phyloP scores from a whole-genome alignment of 2,888 invertebrate genomes.

The Encarsia formosa region DNA sequence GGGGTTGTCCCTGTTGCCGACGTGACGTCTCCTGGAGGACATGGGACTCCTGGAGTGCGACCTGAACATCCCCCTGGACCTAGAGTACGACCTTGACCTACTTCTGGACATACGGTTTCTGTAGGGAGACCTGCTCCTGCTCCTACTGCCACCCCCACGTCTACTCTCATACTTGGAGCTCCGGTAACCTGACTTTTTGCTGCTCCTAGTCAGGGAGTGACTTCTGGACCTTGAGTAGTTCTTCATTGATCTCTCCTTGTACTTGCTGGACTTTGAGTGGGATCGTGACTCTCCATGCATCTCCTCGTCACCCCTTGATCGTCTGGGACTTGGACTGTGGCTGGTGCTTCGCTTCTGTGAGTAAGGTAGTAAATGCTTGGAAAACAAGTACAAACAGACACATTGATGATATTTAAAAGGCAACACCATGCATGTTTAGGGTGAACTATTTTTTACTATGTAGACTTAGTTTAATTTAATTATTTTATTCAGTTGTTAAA shows the following conservation, averaged over 20 bases:
- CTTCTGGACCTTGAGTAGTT: slow-evolving; percentile 50
- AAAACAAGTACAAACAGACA: too few relatives aligned
- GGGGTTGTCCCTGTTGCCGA: slow-evolving; percentile 81
- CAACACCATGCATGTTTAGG: too few relatives aligned
- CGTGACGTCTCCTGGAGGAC: slow-evolving; percentile 75
- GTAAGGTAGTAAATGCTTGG: slow-evolving; percentile 24
- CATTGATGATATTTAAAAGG: too few relatives aligned
- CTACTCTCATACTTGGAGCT: slow-evolving; percentile 37
- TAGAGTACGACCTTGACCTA: slow-evolving; percentile 58
- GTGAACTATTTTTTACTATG: too few relatives aligned
- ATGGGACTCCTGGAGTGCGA: slow-evolving; percentile 75
- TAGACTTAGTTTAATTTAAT: too few relatives aligned
- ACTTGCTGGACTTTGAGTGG: slow-evolving; percentile 48
- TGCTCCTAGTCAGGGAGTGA: slow-evolving; percentile 48
- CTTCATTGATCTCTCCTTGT: slow-evolving; percentile 44
- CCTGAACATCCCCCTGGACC: slow-evolving; percentile 52
- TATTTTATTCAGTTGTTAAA: too few relatives aligned
- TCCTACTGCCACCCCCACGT: slow-evolving; percentile 47
- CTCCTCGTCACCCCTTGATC: slow-evolving; percentile 39
- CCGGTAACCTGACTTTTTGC: slow-evolving; percentile 47
- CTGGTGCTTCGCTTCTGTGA: slow-evolving; percentile 41
- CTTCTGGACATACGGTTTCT: slow-evolving; percentile 63
- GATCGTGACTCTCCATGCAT: slow-evolving; percentile 46
- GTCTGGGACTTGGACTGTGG: slow-evolving; percentile 44
- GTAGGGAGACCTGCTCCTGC: slow-evolving; percentile 62